These are phyloP conservation scores for Rotaria sp. DNA, from an alignment of 2,888 invertebrate genomes.

Conservation along the genomic window DNA sequence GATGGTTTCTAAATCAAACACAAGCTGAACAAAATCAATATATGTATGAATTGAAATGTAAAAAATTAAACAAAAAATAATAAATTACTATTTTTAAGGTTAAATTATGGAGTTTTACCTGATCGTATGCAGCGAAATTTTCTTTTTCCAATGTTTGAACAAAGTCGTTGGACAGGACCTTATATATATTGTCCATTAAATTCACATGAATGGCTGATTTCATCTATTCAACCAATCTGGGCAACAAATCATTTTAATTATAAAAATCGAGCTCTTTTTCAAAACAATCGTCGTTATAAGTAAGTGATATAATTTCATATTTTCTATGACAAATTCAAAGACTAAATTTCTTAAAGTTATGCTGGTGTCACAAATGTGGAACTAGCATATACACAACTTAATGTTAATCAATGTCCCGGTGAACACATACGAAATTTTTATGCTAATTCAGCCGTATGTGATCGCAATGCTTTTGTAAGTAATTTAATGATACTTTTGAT, in stretches of 20 bases:
- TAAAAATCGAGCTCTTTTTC: slow-evolving; percentile 22
- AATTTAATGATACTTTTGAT: no score
- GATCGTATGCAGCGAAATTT: slow-evolving; percentile 9
- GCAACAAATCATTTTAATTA: slow-evolving; percentile 34
- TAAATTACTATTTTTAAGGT: background rate
- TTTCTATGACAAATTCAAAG: background rate
- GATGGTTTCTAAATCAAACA: slow-evolving; percentile 39
- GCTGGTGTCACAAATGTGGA: slow-evolving; percentile 36
- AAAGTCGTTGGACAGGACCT: slow-evolving; percentile 32
- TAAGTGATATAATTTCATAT: background rate
- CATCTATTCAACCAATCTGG: slow-evolving; percentile 37
- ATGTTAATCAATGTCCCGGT: slow-evolving; percentile 39
- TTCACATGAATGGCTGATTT: slow-evolving; percentile 34
- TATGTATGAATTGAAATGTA: background rate
- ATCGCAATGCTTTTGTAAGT: slow-evolving; percentile 15
- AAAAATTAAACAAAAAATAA: background rate
- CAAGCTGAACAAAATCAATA: slow-evolving; percentile 27
- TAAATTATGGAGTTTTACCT: background rate
- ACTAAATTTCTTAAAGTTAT: background rate
- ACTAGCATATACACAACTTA: slow-evolving; percentile 32
- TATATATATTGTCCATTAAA: slow-evolving; percentile 35
- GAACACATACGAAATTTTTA: slow-evolving; percentile 32
- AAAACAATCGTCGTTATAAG: background rate
- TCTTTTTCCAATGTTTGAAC: background rate
- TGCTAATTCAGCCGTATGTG: slow-evolving; percentile 33